phyloP scores from a whole-genome alignment of 2,888 invertebrate genomes.

The Cryptocheilus praepositus region DNA sequence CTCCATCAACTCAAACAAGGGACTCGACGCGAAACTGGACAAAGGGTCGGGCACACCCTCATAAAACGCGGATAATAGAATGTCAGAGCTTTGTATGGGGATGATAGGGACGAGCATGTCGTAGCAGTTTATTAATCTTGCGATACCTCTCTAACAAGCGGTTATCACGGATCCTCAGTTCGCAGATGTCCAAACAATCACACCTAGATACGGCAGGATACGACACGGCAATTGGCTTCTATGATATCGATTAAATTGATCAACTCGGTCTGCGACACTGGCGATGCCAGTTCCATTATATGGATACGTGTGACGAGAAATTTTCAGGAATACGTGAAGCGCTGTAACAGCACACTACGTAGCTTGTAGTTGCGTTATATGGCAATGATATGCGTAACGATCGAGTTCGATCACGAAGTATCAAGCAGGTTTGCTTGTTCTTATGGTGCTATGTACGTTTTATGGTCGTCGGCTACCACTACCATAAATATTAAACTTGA shows the following conservation, averaged over 20 bases:
- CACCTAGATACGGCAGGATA: background rate
- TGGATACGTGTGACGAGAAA: no score
- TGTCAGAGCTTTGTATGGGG: background rate
- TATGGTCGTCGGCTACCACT: no score
- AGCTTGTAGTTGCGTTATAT: no score
- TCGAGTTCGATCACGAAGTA: no score
- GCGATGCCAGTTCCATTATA: no score
- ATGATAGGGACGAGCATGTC: slow-evolving; percentile 5
- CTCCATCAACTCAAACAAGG: slow-evolving; percentile 5
- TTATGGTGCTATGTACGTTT: no score
- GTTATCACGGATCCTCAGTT: background rate
- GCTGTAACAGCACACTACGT: no score
- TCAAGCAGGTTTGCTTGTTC: no score
- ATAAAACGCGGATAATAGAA: slow-evolving; percentile 19
- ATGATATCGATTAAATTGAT: slow-evolving; percentile 9
- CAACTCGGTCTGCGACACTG: background rate
- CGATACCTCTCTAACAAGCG: slow-evolving; percentile 5
- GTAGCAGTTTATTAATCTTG: slow-evolving; percentile 19
- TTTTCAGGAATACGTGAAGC: no score
- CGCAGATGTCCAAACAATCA: slow-evolving; percentile 3
- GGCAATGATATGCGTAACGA: no score
- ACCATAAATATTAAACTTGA: no score
- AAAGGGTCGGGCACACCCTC: slow-evolving; percentile 5
- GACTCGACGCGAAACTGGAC: slow-evolving; percentile 3
- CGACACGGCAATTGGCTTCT: background rate